phyloP scores from a whole-genome alignment of 2,113 vertebrate genomes.

The Sebastes fasciatus region DNA sequence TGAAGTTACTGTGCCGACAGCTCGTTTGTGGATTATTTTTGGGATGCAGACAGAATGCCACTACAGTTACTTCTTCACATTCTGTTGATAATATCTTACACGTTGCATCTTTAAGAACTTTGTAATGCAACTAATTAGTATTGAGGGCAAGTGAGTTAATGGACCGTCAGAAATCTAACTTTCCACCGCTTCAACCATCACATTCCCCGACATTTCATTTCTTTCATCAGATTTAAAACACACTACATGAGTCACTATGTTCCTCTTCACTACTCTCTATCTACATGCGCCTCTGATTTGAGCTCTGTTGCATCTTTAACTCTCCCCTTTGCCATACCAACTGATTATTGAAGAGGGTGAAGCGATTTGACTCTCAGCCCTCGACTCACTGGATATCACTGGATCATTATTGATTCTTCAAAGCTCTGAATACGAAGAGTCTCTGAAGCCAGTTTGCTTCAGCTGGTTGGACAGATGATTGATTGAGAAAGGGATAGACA shows the following conservation, averaged over 20 bases:
- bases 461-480: background rate
- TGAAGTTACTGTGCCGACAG: no score
- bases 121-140: background rate
- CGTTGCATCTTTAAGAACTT: background rate
- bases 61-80: no score
- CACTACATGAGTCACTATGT: background rate
- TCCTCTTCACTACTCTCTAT: no score
- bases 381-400: background rate
- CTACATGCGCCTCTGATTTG: no score
- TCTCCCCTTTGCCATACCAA: background rate
- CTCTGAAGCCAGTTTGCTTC: slow-evolving; percentile 3
- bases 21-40: no score
- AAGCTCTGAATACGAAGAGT: slow-evolving; percentile 2
- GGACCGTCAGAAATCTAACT: background rate
- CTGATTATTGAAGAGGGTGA: background rate
- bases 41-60: no score
- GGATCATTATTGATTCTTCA: slow-evolving; percentile 18
- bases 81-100: no score
- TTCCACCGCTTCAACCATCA: background rate
- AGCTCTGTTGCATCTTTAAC: background rate
- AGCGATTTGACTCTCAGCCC: background rate
- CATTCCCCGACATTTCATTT: background rate
- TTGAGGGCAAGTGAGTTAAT: background rate
- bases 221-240: background rate
- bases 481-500: no score